Percentiles rank a stretch among this genome's conserved stretches.
Evolutionary conservation across 2,888 invertebrate species (phyloP).

Genomic region (Hemithea aestivaria): DNA sequence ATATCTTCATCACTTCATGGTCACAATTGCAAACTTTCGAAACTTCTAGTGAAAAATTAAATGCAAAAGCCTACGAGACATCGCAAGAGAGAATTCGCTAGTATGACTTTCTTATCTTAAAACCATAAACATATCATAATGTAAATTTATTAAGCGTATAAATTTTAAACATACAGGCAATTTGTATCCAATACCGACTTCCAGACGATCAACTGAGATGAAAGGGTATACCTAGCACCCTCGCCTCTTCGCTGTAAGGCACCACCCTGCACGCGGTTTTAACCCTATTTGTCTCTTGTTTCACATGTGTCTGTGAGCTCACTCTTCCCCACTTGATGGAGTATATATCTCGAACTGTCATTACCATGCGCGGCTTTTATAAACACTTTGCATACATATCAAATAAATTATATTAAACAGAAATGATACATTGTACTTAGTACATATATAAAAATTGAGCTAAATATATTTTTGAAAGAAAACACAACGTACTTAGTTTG

Average conservation of each 20-base stretch:
- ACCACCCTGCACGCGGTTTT: conserved; percentile 34
- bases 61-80: too few species aligned
- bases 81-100: too few species aligned
- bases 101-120: too few species aligned
- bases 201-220: conserved; percentile 28
- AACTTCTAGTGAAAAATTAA: too few species aligned
- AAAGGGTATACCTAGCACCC: conserved; percentile 18
- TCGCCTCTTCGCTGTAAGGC: conserved; percentile 8
- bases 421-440: too few species aligned
- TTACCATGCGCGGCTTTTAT: conserved; percentile 23
- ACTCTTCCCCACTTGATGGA: conserved; percentile 23
- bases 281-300: conserved; percentile 34
- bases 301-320: conserved; percentile 29
- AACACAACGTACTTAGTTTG: too few species aligned
- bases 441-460: too few species aligned
- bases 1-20: too few species aligned
- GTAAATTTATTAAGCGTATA: not conserved
- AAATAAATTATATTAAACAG: too few species aligned
- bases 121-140: too few species aligned
- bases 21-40: too few species aligned
- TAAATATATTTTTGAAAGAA: too few species aligned
- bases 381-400: not conserved
- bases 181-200: conserved; percentile 21
- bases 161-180: conserved; percentile 11
- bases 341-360: conserved; percentile 20